These are phyloP conservation scores for Natator depressus DNA, from an alignment of 2,113 vertebrate genomes.

Conservation along the genomic window DNA sequence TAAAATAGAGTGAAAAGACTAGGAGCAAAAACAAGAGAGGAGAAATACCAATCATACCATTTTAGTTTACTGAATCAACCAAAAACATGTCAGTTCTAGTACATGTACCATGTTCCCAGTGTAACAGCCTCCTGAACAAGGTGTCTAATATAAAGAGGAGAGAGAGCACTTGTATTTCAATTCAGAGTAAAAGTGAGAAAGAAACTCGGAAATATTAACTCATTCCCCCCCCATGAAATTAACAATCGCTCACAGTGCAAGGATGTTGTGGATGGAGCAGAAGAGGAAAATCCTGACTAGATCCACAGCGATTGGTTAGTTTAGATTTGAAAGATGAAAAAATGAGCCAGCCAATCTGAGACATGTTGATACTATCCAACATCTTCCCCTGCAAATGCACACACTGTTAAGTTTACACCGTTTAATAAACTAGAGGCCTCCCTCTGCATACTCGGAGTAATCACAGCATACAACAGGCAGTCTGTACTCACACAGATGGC, in stretches of 20 bases:
- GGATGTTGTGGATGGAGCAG: background rate
- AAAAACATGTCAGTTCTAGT: background rate
- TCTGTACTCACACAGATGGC: slow-evolving; percentile 91
- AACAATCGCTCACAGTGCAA: background rate
- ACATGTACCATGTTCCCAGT: background rate
- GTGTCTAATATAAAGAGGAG: background rate
- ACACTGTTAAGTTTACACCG: background rate
- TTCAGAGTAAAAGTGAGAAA: background rate
- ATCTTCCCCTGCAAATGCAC: background rate
- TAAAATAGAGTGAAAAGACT: background rate
- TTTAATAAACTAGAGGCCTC: background rate
- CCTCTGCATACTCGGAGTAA: background rate
- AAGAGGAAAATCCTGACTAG: background rate
- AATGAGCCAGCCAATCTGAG: no score
- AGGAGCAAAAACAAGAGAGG: background rate
- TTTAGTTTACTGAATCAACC: background rate
- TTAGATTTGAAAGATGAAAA: background rate
- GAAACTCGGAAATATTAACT: no score
- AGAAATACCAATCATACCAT: background rate
- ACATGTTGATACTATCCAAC: background rate
- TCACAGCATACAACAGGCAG: background rate
- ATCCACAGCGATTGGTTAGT: background rate
- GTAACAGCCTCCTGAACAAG: background rate
- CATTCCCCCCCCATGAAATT: background rate
- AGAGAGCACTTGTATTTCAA: background rate